Evolutionary conservation across 2,888 invertebrate genomes (phyloP), one percentile per base, ranked within the genome.

Genomic region (Scrobipalpa costella): DNA sequence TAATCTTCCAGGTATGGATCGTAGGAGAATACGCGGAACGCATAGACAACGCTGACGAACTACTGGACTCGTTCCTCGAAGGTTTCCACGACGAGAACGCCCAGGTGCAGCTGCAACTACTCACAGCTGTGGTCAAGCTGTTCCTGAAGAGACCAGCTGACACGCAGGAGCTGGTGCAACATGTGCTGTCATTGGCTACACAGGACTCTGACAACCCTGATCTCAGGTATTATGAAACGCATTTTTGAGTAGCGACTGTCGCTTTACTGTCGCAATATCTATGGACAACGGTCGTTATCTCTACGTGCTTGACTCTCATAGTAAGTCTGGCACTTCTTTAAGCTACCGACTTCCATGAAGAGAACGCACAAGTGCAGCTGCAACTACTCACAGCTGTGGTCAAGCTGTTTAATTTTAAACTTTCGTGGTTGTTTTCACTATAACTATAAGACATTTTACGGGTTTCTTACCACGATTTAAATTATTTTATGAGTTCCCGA

Each of bases 21-120:
- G 96, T 96, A 68, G 99, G 99, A 19, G 99, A 99, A 88, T 99
- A 99, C 86, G 99, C 99, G 0, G 99, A 99, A 84, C 95, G 99
- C 70, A 99, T 99, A 73, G 99, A 99, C 87, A 99, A 99, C 83
- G 99, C 99, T 0, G 99, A 99, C 79, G 99, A 99, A 79, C 92
- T 99, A 34, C 92, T 99, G 19, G 99, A 99, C 83, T 98, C 98
- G 67, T 99, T 99, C 92, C 92, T 99, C 7, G 99, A 99, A 90
- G 99, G 98, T 11, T 99, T 99, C 92, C 98, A 96, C 73, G 98
- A 98, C 88, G 98, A 99, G 83, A 98, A 98, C 79, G 97, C 98
- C 21, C 98, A 98, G 92, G 97, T 97, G 0, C 99, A 99, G 86
- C 92, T 99, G 61, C 99, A 99, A 82, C 90, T 99, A 66, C 90